These are phyloP conservation scores for Rhodinocichla rosea DNA, from an alignment of 2,113 vertebrate genomes.

Conservation along the genomic window DNA sequence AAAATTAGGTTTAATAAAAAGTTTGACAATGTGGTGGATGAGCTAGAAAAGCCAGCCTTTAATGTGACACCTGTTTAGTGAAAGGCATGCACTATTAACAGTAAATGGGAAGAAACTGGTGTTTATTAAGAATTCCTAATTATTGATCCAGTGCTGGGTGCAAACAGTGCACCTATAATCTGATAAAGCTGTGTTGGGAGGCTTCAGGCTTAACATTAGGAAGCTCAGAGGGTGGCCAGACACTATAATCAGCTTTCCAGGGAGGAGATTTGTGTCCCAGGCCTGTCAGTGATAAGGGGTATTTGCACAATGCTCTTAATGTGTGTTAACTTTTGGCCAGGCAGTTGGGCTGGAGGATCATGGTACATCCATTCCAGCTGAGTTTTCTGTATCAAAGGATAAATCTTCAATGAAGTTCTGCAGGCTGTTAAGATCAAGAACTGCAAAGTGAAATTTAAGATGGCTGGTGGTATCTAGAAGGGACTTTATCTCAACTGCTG, in stretches of 20 bases:
- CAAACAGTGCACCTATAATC: background rate
- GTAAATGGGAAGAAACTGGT: background rate
- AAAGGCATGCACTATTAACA: background rate
- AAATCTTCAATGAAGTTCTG: background rate
- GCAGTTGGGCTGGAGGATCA: accelerated
- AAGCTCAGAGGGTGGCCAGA: background rate
- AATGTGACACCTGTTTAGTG: background rate
- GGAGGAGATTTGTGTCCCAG: background rate
- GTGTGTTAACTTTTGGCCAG: background rate
- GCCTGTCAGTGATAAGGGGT: background rate
- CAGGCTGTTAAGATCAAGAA: background rate
- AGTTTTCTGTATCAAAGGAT: background rate
- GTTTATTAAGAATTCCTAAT: background rate
- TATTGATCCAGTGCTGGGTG: background rate
- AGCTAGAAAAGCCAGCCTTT: background rate
- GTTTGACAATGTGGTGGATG: background rate
- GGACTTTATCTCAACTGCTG: background rate
- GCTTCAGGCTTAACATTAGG: background rate
- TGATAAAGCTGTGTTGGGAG: background rate
- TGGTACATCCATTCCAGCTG: background rate
- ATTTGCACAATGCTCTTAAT: background rate
- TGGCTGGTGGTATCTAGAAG: background rate
- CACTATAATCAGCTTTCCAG: background rate
- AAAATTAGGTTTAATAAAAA: background rate
- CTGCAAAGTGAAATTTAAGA: background rate